Evolutionary conservation across 2,113 vertebrate genomes (phyloP), one percentile per base, ranked within the genome.

Genomic region (Phoenicopterus ruber): DNA sequence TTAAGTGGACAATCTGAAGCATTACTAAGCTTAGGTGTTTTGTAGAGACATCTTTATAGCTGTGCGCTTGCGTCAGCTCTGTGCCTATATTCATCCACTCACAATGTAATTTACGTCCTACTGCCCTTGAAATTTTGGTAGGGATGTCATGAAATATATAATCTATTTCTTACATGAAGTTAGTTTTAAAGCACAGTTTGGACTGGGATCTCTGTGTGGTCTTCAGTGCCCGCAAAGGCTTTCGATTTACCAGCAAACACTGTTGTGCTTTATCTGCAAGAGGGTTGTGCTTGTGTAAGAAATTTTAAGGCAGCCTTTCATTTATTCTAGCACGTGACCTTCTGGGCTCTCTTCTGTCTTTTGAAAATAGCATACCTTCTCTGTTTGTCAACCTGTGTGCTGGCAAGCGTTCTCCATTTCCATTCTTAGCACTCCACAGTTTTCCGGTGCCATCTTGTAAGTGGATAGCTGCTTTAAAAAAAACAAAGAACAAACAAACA

Each of bases 291-390:
- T 86, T 50, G 21, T 28, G 7, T 44, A 44, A 82, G 86, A 31
- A 69, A n/a, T 36, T 18, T 69, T 34, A 44, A 17, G 87, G 49
- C 31, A 88, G 19, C 26, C 67, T 61, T 2, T 91, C 25, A 59
- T 85, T 91, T 85, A 11, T 85, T 85, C 52, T 21, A 47, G 65
- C 52, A 55, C 0, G 0, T 85, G 82, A 67, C 57, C 22, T 69
- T 54, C 63, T 63, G 61, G 42, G 55, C 46, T 86, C 9, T 73
- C 21, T 34, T 69, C 44, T 65, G 28, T 66, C 54, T 82, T 55
- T 79, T 94, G 58, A 31, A 96, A 97, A 86, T 49, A 77, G 44
- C 31, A 1, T 24, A 16, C 57, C 24, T 93, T 85, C 46, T 82
- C 29, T 88, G n/a, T 84, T 66, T 62, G 40, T 47, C 38, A 17